Conservation (phyloP, 2,113 vertebrate species). For the Neolamprologus modestus region DNA sequence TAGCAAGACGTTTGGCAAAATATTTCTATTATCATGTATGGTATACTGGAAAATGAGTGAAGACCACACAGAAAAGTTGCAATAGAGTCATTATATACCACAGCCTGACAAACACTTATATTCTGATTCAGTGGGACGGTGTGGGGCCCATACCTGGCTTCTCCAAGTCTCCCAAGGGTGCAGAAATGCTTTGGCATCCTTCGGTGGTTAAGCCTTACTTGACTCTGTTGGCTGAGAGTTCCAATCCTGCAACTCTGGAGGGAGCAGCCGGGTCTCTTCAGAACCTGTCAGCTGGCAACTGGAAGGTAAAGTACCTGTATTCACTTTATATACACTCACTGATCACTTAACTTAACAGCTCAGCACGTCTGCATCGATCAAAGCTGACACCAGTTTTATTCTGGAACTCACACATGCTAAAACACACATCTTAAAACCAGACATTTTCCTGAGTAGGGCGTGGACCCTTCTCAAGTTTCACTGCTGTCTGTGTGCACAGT, state of each 20-base stretch:
- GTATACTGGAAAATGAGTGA: neutral
- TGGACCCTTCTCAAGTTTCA: neutral
- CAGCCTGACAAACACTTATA: neutral
- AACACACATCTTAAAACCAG: neutral
- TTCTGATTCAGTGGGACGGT: constrained; percentile 86
- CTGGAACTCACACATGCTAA: neutral
- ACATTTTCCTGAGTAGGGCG: neutral
- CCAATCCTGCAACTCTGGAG: constrained; percentile 94
- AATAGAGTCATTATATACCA: neutral
- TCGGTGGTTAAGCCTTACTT: constrained; percentile 95
- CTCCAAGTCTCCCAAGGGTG: constrained; percentile 91
- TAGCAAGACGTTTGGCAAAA: neutral
- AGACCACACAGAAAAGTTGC: neutral
- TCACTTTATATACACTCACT: neutral
- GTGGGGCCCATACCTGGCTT: constrained; percentile 95
- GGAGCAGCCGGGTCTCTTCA: constrained; percentile 94
- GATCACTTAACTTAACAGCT: neutral
- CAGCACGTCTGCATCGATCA: neutral
- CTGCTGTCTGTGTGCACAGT: constrained; percentile 65
- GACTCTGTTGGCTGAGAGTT: constrained; percentile 93
- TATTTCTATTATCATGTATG: neutral
- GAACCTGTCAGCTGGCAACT: constrained; percentile 96
- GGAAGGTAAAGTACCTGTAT: constrained; percentile 80
- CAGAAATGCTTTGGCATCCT: constrained; percentile 97
- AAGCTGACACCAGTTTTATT: neutral